phyloP scores from a whole-genome alignment of 2,797 vertebrate genomes.

The Sebastes cheni region DNA sequence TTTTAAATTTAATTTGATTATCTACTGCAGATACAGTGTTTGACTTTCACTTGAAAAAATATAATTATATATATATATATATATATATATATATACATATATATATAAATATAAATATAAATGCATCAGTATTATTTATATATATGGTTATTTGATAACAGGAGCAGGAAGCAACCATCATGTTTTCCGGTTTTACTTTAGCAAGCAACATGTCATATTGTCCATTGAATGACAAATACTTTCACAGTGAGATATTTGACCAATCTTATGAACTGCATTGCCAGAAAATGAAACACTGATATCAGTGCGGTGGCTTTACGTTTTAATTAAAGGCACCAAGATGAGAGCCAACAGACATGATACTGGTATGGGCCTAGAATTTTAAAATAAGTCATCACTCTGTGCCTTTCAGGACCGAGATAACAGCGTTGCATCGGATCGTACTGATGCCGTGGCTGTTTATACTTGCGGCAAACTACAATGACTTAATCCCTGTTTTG shows the following conservation, averaged over 20 bases:
- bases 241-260: background rate
- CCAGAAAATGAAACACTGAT: background rate
- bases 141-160: no score
- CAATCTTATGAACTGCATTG: background rate
- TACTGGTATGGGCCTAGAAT: background rate
- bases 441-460: conserved; percentile 31
- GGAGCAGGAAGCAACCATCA: no score
- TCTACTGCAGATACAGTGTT: background rate
- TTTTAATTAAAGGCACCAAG: background rate
- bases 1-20: background rate
- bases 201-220: background rate
- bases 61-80: no score
- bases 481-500: conserved; percentile 61
- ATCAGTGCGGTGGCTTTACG: background rate
- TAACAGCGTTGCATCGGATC: background rate
- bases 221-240: background rate
- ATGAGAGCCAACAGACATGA: background rate
- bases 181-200: background rate
- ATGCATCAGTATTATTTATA: no score
- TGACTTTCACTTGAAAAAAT: background rate
- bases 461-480: conserved; percentile 31
- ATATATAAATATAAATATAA: no score
- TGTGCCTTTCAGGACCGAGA: conserved; percentile 6
- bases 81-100: no score
- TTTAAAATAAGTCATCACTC: conserved; percentile 17